Evolutionary conservation across 1,140 invertebrate genomes (phyloP).

Genomic region (Lordiphosa collinella): DNA sequence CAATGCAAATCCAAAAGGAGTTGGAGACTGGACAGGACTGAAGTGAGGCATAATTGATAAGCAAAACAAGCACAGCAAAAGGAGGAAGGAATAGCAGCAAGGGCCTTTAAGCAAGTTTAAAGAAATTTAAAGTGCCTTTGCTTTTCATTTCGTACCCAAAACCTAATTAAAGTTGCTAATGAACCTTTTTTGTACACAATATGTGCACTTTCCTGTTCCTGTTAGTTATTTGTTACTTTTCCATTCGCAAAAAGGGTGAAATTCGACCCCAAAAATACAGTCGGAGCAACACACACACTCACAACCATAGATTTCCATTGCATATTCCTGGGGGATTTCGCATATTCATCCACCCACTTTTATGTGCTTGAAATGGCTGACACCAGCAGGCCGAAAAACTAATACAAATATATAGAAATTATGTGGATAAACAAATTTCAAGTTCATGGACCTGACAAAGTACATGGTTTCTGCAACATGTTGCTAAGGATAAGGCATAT

Average conservation of each 20-base stretch:
- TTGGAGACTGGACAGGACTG: slow-evolving; percentile 23
- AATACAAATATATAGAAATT: slow-evolving; percentile 9
- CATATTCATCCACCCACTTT: slow-evolving; percentile 38
- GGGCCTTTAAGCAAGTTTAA: slow-evolving; percentile 14
- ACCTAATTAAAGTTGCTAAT: slow-evolving; percentile 50
- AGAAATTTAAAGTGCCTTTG: neutral
- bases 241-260: slow-evolving; percentile 52
- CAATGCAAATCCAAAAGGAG: slow-evolving; percentile 45
- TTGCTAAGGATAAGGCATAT: slow-evolving; percentile 2
- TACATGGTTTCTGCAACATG: slow-evolving; percentile 8
- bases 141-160: neutral
- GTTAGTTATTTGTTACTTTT: slow-evolving; percentile 39
- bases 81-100: slow-evolving; percentile 3
- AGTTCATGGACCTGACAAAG: slow-evolving; percentile 9
- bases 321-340: slow-evolving; percentile 39
- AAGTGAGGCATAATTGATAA: slow-evolving; percentile 33
- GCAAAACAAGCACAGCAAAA: slow-evolving; percentile 1
- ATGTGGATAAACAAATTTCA: slow-evolving; percentile 10
- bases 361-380: slow-evolving; percentile 12
- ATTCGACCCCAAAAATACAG: slow-evolving; percentile 45
- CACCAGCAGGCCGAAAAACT: slow-evolving; percentile 10
- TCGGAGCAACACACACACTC: slow-evolving; percentile 22
- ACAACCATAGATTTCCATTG: slow-evolving; percentile 47
- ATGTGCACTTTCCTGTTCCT: slow-evolving; percentile 58
- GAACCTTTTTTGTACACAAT: slow-evolving; percentile 58